Evolutionary conservation across 2,888 invertebrate genomes (phyloP).

Genomic region (Xanthorhoe spadicearia): DNA sequence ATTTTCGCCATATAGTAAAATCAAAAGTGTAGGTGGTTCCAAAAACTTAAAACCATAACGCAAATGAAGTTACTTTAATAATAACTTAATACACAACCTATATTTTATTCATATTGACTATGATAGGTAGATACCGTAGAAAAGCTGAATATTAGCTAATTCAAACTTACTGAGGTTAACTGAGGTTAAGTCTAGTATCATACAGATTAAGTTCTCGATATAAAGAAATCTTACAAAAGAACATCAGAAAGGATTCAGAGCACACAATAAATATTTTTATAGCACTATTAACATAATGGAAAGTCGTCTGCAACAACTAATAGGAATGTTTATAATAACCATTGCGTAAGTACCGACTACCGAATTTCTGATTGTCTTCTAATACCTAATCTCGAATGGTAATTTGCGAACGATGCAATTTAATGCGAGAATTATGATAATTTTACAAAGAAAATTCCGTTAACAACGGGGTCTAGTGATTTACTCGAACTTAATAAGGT

Average conservation of each 20-base stretch:
- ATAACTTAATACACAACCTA: no score
- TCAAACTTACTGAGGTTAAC: no score
- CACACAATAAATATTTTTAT: slow-evolving; percentile 10
- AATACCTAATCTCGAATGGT: slow-evolving; percentile 25
- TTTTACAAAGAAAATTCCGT: slow-evolving; percentile 30
- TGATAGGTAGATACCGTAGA: no score
- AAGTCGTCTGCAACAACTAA: slow-evolving; percentile 19
- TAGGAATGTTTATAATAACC: slow-evolving; percentile 27
- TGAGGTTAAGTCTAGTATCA: no score
- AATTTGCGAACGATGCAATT: slow-evolving; percentile 27
- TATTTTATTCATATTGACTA: no score
- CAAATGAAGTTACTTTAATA: no score
- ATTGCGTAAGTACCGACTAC: slow-evolving; percentile 33
- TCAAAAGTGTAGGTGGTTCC: no score
- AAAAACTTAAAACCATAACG: no score
- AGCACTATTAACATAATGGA: slow-evolving; percentile 18
- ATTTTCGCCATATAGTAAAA: neutral
- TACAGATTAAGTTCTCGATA: no score
- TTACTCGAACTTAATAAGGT: slow-evolving; percentile 10
- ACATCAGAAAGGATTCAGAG: neutral
- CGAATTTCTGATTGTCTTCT: slow-evolving; percentile 35
- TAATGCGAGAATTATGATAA: slow-evolving; percentile 49
- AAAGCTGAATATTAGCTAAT: no score
- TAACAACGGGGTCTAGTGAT: slow-evolving; percentile 22
- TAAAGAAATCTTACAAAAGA: neutral